A percentile compares a stretch with the other conserved stretches of the same genome.
These are phyloP conservation scores for Adineta ricciae DNA, from an alignment of 2,888 invertebrate species.

Conservation along the genomic window DNA sequence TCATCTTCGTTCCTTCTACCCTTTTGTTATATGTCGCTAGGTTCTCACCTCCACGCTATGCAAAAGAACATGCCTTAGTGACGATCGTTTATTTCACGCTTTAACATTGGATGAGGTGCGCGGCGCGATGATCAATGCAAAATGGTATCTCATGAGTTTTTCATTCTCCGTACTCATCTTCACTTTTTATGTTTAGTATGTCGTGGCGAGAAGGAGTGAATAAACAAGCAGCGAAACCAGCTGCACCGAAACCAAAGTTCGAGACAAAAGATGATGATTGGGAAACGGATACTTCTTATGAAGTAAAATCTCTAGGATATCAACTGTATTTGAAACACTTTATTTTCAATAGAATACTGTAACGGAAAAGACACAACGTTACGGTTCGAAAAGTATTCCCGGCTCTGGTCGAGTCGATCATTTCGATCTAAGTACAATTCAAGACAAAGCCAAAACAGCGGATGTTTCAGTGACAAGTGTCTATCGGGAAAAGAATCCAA, in stretches of 20 bases:
- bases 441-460: slow-evolving; percentile 61
- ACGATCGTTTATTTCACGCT: neutral
- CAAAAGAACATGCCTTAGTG: neutral
- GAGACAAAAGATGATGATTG: slow-evolving; percentile 61
- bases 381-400: slow-evolving; percentile 73
- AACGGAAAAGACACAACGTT: slow-evolving; percentile 81
- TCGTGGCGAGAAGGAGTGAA: neutral
- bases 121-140: neutral
- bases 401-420: slow-evolving; percentile 59
- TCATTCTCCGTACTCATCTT: neutral
- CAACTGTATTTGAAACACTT: neutral
- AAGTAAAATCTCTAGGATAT: slow-evolving; percentile 47
- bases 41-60: neutral
- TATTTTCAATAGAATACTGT: slow-evolving; percentile 63
- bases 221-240: neutral
- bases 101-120: neutral
- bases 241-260: neutral
- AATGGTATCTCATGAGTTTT: neutral
- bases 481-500: slow-evolving; percentile 64
- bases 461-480: slow-evolving; percentile 67
- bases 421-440: slow-evolving; percentile 3
- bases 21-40: neutral
- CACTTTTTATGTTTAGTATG: neutral
- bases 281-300: slow-evolving; percentile 87
- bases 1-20: neutral